These are phyloP conservation scores for Prunella himalayana DNA, from an alignment of 2,113 vertebrate genomes.

Conservation along the genomic window DNA sequence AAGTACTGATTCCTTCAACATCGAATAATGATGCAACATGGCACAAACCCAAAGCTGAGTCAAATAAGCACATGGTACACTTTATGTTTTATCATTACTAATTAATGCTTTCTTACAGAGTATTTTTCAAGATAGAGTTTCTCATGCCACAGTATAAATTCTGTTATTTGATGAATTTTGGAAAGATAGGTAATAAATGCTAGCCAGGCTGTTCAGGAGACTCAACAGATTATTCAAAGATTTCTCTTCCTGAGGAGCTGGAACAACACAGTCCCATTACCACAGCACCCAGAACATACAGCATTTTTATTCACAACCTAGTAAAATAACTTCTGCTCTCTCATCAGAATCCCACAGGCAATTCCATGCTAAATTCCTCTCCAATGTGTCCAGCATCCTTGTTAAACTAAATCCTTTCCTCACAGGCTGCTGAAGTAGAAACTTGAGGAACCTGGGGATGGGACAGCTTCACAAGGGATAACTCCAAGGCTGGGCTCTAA, in stretches of 20 bases:
- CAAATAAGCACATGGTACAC: not conserved
- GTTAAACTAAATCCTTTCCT: not conserved
- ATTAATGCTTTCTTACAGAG: not conserved
- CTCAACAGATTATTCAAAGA: not conserved
- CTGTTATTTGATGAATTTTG: not conserved
- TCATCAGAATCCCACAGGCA: not conserved
- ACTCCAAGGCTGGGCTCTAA: not conserved
- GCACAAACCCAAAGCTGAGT: not conserved
- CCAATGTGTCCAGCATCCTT: not conserved
- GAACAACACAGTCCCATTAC: not conserved
- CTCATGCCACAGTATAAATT: not conserved
- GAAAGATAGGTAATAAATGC: not conserved
- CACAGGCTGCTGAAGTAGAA: not conserved
- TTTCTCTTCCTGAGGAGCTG: not conserved
- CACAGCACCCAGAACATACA: not conserved
- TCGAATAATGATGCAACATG: not conserved
- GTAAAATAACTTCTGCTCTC: not conserved
- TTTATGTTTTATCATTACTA: not conserved
- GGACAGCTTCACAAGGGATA: not conserved
- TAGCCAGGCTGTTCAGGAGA: not conserved
- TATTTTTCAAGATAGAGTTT: not conserved
- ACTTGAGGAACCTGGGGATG: not conserved
- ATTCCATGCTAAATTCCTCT: not conserved
- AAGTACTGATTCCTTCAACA: not conserved
- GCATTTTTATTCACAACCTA: not conserved